phyloP scores from a whole-genome alignment of 2,113 vertebrate genomes.

The Ptilonorhynchus violaceus region DNA sequence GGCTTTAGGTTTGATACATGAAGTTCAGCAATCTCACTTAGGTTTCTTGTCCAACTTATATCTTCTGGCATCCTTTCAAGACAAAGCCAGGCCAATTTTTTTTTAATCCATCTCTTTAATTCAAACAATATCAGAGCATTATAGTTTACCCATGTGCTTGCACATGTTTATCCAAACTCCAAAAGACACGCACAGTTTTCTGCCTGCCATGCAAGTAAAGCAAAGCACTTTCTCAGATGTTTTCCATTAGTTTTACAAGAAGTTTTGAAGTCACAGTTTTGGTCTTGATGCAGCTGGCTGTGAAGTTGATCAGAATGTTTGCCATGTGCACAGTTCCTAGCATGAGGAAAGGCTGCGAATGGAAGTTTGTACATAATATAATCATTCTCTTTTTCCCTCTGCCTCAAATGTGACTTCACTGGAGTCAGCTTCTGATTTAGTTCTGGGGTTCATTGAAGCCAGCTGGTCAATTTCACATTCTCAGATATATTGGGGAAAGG shows the following conservation, averaged over 20 bases:
- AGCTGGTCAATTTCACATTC: not conserved
- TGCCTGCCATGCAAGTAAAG: not conserved
- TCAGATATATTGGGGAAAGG: accelerated
- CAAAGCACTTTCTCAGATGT: not conserved
- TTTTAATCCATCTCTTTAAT: not conserved
- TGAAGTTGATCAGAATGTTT: not conserved
- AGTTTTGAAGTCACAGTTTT: not conserved
- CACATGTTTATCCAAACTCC: accelerated
- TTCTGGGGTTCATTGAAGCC: not conserved
- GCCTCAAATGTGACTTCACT: not conserved
- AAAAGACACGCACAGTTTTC: not conserved
- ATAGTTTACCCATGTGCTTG: not conserved
- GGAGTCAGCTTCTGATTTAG: not conserved
- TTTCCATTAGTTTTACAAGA: not conserved
- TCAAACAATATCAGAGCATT: not conserved
- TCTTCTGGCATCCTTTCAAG: not conserved
- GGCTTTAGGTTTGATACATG: not conserved
- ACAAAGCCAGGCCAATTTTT: not conserved
- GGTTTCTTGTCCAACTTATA: not conserved
- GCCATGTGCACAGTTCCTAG: not conserved
- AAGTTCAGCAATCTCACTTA: not conserved
- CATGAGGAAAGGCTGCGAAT: not conserved
- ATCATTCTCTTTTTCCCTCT: not conserved
- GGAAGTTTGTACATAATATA: not conserved
- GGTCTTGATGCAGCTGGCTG: not conserved